Base-by-base conservation (phyloP, 2,113 vertebrate species). In the Isichthys henryi region DNA sequence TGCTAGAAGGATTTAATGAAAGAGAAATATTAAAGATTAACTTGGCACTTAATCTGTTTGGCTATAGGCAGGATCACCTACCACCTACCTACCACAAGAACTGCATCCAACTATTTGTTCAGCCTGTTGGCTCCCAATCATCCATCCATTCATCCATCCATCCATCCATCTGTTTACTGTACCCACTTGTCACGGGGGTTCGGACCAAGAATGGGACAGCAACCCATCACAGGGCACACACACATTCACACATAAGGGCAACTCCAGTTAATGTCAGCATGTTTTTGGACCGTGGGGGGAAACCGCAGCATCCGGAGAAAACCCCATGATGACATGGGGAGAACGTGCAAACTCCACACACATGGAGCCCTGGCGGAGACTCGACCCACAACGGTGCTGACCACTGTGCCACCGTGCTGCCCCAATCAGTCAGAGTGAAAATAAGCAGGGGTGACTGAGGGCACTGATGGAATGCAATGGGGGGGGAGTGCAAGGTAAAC, bases 11-110 rank as follows among this genome's bases (percentile, higher is more conserved):
- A 92, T 83, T 90, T 91, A 83, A 89, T 86, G 88, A 53, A 91
- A 91, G 91, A 93, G 88, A 92, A 92, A 92, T 91, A 92, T 90
- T 88, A 92, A 92, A 94, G 92, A 94, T 94, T 93, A 93, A 91
- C 91, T 88, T 93, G 91, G 93, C 92, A 92, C 91, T 92, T 93
- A 91, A 93, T 94, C 89, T 91, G 56, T n/a, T 45, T 92, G 93
- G 93, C 92, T 56, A 39, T 7, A 91, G 89, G 89, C 83, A 90
- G 84, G 90, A 89, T 91, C 88, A 91, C 91, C 90, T 85, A 90
- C 70, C 45, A 56, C n/a, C n/a, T n/a, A n/a, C n/a, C n/a, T n/a
- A n/a, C 92, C 90, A 91, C 91, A 92, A 93, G 90, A 35, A 39
- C 13, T 80, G 83, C 77, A 86, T 89, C 39, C 58, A 82, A 93